Evolutionary conservation across 2,113 vertebrate genomes (phyloP), one percentile per base, ranked within the genome.

Genomic region (Nothobranchius kuhntae): DNA sequence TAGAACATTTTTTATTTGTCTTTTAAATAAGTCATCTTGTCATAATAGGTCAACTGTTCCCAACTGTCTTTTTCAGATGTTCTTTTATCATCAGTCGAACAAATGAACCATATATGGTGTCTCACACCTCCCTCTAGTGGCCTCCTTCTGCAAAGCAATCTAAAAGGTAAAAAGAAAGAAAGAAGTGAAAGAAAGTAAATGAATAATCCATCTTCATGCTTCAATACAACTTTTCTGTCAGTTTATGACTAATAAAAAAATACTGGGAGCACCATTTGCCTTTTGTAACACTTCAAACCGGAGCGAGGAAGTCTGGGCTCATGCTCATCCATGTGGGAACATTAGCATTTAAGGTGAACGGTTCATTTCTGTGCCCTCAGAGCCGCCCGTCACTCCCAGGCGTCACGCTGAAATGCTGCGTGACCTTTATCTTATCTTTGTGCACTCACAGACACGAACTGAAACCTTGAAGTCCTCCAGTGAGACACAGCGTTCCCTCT

Each of bases 321-420:
- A 72, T 72, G 82, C 47, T 81, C 83, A 86, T 74, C 76, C 87
- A 89, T 88, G 87, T 91, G 87, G 80, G 71, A 88, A 91, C 36
- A 87, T 90, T 91, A 90, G 85, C 90, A 89, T 91, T 91, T 89
- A 63, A 30, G 58, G 44, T 35, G 26, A 65, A 53, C 53, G 24
- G 65, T 42, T 73, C 70, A 65, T 72, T 21, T 46, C 63, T 68
- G 55, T 73, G 74, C 82, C 85, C 81, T 77, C 65, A 68, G 84
- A 87, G 82, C 68, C 59, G 60, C 53, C 75, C 64, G 84, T 89
- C 89, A 91, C 78, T 89, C 86, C 83, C 66, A 84, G 74, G 83
- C 65, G 81, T 87, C 76, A 81, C 48, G 75, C 61, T 77, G 24
- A 81, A 81, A 82, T 81, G 87, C 62, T 52, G 21, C 9, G 4